Conservation (phyloP, 2,888 invertebrate genomes). For the Schizotus pectinicornis region DNA sequence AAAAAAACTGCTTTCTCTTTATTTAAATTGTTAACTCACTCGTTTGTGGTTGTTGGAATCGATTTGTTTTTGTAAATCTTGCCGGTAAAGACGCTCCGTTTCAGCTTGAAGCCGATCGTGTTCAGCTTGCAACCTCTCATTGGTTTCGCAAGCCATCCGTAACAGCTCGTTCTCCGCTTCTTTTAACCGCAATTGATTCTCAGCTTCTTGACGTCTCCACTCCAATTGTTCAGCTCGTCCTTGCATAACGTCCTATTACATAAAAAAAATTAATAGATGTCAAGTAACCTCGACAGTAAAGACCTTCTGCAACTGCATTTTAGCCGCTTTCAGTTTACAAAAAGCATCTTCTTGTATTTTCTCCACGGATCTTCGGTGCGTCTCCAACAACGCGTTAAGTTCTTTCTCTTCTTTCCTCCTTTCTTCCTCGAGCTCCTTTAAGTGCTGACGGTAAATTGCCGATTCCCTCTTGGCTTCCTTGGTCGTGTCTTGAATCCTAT, state of each 20-base stretch:
- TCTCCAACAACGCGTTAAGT: slow-evolving; percentile 44
- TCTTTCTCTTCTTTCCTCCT: slow-evolving; percentile 49
- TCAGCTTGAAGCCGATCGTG: slow-evolving; percentile 45
- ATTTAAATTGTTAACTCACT: slow-evolving; percentile 44
- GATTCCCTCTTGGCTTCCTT: slow-evolving; percentile 46
- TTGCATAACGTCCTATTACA: slow-evolving; percentile 48
- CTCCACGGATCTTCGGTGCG: slow-evolving; percentile 45
- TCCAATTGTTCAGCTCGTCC: slow-evolving; percentile 52
- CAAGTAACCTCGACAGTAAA: no score
- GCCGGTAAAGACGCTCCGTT: slow-evolving; percentile 47
- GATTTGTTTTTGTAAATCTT: slow-evolving; percentile 55
- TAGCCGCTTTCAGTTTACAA: slow-evolving; percentile 50
- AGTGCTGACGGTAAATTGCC: slow-evolving; percentile 47
- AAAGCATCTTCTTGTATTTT: slow-evolving; percentile 49
- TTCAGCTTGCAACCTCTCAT: slow-evolving; percentile 51
- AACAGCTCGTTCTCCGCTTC: slow-evolving; percentile 53
- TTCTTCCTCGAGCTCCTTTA: slow-evolving; percentile 48
- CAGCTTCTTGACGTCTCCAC: slow-evolving; percentile 47
- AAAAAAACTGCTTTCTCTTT: not conserved
- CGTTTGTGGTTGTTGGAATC: slow-evolving; percentile 51
- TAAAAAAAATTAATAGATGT: no score
- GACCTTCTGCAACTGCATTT: slow-evolving; percentile 46
- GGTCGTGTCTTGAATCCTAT: slow-evolving; percentile 37
- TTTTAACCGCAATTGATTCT: slow-evolving; percentile 46
- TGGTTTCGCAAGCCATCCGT: slow-evolving; percentile 47